Base-by-base conservation (phyloP, 2,113 vertebrate genomes). In the Poeciliopsis occidentalis region DNA sequence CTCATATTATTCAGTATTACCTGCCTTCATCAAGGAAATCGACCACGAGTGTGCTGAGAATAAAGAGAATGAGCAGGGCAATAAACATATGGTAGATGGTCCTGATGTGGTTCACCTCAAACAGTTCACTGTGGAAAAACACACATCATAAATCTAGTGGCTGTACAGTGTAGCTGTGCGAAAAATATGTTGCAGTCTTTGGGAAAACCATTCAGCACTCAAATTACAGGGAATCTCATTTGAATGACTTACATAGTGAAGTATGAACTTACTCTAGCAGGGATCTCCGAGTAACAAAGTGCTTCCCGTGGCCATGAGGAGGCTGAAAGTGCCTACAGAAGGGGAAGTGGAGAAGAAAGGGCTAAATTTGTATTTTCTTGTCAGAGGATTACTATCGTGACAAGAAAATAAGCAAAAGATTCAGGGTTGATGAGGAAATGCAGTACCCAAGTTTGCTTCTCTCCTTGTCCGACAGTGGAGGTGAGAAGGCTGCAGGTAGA, bases 1-100 rank as follows among this genome's bases (percentile, higher is more conserved):
- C 1, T 39, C 1, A 60, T 0, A 26, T 57, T 34, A 30, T 24
- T 26, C 10, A 37, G 12, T 64, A 95, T 95, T 92, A 99, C 98
- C 98, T 96, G 91, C 97, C 96, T 92, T 99, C 95, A 88, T 99
- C 97, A 73, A 99, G 96, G 90, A 96, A 97, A 92, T 99, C 97
- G 39, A 99, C 96, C 26, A 96, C 94, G 51, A 99, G 87, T 0
- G 97, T 98, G 84, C 97, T 99, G 90, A 99, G 94, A 92, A 97
- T 97, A 76, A 98, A 98, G 87, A 99, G 92, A 54, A 99, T 96
- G 88, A 99, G 97, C 31, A 98, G 92, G 6, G 97, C 97, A 22
- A 99, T 99, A 89, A 99, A 99, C 96, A 99, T 99, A 94, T 99
- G 97, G 90, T 99, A 97, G 87, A 99, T 99, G 0, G 97, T 99